A percentile compares a stretch with the other conserved stretches of the same genome.
phyloP scores from a whole-genome alignment of 2,888 invertebrate species.

The Sympetrum striolatum region DNA sequence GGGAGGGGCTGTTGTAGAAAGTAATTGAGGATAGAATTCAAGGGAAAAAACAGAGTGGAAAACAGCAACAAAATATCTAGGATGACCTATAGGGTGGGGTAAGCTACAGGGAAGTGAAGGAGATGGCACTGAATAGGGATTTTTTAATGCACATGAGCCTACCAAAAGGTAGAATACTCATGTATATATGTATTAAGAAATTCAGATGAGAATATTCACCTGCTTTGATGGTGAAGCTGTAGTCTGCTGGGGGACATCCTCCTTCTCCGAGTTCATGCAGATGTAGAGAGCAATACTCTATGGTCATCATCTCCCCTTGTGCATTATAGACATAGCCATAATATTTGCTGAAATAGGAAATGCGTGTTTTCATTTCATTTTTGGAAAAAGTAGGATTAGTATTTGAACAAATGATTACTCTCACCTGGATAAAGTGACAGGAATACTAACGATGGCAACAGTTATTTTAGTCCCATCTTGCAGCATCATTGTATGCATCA shows the following conservation, averaged over 20 bases:
- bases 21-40: too few relatives aligned
- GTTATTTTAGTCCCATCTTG: slow-evolving; percentile 74
- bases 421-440: slow-evolving; percentile 67
- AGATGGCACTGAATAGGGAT: too few relatives aligned
- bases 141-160: too few relatives aligned
- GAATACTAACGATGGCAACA: slow-evolving; percentile 71
- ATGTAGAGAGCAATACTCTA: slow-evolving; percentile 63
- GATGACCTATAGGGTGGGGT: too few relatives aligned
- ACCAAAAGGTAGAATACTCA: too few relatives aligned
- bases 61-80: too few relatives aligned
- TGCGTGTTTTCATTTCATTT: not conserved
- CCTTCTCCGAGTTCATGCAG: slow-evolving; percentile 70
- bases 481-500: slow-evolving; percentile 71
- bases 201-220: too few relatives aligned
- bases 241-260: slow-evolving; percentile 66
- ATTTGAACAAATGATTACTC: slow-evolving; percentile 49
- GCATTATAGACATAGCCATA: slow-evolving; percentile 68
- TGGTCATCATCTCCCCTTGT: slow-evolving; percentile 57
- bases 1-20: too few relatives aligned
- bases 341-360: slow-evolving; percentile 62
- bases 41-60: too few relatives aligned
- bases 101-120: too few relatives aligned
- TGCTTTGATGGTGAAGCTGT: slow-evolving; percentile 67
- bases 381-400: not conserved
- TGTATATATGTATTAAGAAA: too few relatives aligned